These are phyloP conservation scores for Nibea coibor DNA, from an alignment of 2,113 vertebrate genomes.

Conservation along the genomic window DNA sequence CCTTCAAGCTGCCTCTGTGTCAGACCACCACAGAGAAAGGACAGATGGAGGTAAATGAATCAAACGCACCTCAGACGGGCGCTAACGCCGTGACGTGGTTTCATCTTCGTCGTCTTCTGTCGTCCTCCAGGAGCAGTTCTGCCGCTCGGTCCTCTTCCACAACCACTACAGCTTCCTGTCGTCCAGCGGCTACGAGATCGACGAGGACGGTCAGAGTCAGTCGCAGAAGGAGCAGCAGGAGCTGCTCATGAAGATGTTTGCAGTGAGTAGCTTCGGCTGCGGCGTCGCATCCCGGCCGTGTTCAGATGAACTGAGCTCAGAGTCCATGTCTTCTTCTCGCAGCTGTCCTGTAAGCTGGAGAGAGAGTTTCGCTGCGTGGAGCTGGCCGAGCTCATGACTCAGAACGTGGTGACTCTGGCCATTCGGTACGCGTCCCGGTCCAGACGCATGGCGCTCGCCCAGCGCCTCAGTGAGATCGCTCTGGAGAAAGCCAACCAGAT, in stretches of 20 bases:
- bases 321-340: conserved; percentile 15
- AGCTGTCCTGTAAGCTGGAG: conserved; percentile 96
- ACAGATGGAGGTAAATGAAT: conserved; percentile 92
- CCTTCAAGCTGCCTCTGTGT: conserved; percentile 93
- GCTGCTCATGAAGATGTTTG: conserved; percentile 97
- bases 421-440: conserved; percentile 95
- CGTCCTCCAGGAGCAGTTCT: conserved; percentile 91
- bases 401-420: conserved; percentile 88
- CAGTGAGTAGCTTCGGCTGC: conserved; percentile 85
- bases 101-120: neutral
- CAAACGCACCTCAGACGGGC: neutral
- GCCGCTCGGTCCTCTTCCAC: conserved; percentile 92
- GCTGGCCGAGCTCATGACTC: conserved; percentile 93
- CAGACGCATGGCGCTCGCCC: conserved; percentile 88
- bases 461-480: conserved; percentile 91
- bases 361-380: conserved; percentile 95
- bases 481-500: conserved; percentile 87
- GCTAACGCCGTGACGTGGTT: too few relatives aligned
- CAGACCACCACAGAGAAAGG: conserved; percentile 95
- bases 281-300: neutral
- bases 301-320: neutral
- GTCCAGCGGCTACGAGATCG: conserved; percentile 89
- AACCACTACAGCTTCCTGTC: conserved; percentile 90
- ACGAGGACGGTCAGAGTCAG: conserved; percentile 85
- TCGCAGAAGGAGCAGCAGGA: conserved; percentile 93